Base-by-base conservation (phyloP, 2,797 vertebrate genomes). In the Falco peregrinus region DNA sequence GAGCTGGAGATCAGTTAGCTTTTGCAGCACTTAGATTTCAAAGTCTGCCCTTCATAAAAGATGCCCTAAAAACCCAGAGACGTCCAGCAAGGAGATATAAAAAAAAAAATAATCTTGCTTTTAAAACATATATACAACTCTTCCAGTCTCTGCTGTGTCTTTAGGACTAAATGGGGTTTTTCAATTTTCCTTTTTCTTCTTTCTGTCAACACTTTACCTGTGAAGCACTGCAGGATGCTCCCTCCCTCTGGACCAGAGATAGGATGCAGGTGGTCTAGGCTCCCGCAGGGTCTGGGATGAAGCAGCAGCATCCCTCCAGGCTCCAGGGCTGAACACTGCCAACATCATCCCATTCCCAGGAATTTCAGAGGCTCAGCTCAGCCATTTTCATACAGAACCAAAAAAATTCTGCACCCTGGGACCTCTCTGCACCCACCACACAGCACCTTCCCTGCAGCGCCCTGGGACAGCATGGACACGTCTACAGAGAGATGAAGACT, bases 11-110 rank as follows among this genome's bases (percentile, higher is more conserved):
- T 25, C 16, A 4, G 28, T 43, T 84, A 53, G n/a, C 29, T 80
- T 95, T 93, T 81, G 54, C 5, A 95, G 90, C 81, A 82, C 94
- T 97, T 94, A n/a, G 94, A 93, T 91, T 93, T 85, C 80, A 79
- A 93, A 92, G 89, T 68, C 78, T 95, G 91, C 81, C 89, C 89
- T 90, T 95, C 19, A 4, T 41, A 82, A 89, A 75, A 87, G 86
- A 90, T 84, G 92, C 89, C 82, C 76, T 65, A 63, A 83, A 96
- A 95, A 39, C 56, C 54, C 89, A 73, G 81, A 95, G 83, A 90
- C 48, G 81, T 16, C 35, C 70, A 94, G 83, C 88, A 96, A 95
- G 89, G 75, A 93, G 67, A 37, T 77, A 87, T 13, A 10, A 25
- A 47, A 37, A 85, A 51, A 60, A 50, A 67, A 60, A 39, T 11